Base-by-base conservation (phyloP, 1,140 invertebrate genomes). In the Cepaea nemoralis region DNA sequence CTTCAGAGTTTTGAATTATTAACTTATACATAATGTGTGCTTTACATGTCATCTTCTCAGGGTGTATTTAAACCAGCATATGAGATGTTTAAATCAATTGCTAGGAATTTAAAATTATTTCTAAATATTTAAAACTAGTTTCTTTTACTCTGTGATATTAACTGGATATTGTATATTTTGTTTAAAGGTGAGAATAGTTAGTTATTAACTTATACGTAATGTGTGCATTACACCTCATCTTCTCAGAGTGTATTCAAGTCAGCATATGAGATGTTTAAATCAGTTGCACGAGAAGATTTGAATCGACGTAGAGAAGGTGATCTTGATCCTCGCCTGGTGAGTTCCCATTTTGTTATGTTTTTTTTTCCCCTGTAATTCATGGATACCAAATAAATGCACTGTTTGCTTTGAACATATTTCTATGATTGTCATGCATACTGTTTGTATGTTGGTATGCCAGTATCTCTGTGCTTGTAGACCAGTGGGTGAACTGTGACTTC, bases 261-360 rank as follows among this genome's bases (percentile, higher is more conserved):
- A 76, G 82, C 83, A 14, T 89, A 90, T 84, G 86, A 89, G 42
- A 82, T 85, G 78, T 86, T 88, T 79, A 89, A 89, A 73, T 85
- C 87, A 71, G 84, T 90, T 55, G 84, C 85, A n/a, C 76, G 77
- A 35, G 82, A 83, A 70, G 88, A 90, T 35, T 75, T 90, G 33
- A 73, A 84, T 35, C 83, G 86, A 42, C 85, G 83, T 39, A 83
- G 81, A 76, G 78, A 83, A 27, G 74, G 48, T 16, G 71, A 83
- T 1, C 81, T 88, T 3, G 85, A 83, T 76, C 88, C 89, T 0
- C 83, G 85, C 73, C 50, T 8, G 42, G n/a, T n/a, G n/a, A n/a
- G n/a, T n/a, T n/a, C n/a, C n/a, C n/a, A n/a, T n/a, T n/a, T n/a
- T n/a, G n/a, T n/a, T n/a, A n/a, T n/a, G n/a, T n/a, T n/a, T n/a